phyloP scores from a whole-genome alignment of 1,140 invertebrate genomes.

The Coboldia fuscipes region DNA sequence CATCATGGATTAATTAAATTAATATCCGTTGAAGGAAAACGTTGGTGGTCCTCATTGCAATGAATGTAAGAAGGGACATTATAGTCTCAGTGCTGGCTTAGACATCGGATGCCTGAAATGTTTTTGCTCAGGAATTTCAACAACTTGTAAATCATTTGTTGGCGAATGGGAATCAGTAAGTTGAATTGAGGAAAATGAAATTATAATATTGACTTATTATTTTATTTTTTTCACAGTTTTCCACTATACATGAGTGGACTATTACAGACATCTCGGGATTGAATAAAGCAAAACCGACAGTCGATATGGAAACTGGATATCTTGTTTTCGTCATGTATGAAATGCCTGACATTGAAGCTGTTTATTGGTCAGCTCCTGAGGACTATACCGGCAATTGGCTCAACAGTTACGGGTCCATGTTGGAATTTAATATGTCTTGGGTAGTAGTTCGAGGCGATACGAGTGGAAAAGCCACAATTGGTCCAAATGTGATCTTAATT shows the following conservation, averaged over 20 bases:
- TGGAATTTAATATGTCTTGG: conserved; percentile 63
- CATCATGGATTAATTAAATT: background rate
- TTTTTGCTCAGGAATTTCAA: conserved; percentile 77
- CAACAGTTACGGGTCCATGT: conserved; percentile 62
- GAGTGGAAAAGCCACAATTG: conserved; percentile 59
- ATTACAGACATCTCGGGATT: conserved; percentile 35
- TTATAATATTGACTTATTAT: background rate
- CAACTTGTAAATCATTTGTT: conserved; percentile 43
- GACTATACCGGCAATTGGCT: conserved; percentile 51
- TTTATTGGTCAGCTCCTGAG: conserved; percentile 75
- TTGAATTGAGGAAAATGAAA: conserved; percentile 4
- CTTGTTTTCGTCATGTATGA: conserved; percentile 40
- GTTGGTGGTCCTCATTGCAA: conserved; percentile 66
- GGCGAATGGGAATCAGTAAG: conserved; percentile 33
- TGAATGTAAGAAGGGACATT: conserved; percentile 64
- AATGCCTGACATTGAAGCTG: conserved; percentile 42
- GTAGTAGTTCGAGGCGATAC: conserved; percentile 71
- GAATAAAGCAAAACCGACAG: conserved; percentile 23
- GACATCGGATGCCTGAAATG: conserved; percentile 68
- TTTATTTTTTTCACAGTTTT: conserved; percentile 25
- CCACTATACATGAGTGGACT: conserved; percentile 35
- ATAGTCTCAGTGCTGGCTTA: conserved; percentile 52
- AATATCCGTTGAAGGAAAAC: conserved; percentile 34
- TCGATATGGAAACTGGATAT: conserved; percentile 28
- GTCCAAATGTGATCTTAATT: conserved; percentile 70